A percentile compares a stretch with the other conserved stretches of the same genome.
Evolutionary conservation across 1,140 invertebrate genomes (phyloP).

Genomic region (Aphelenchoides fujianensis): DNA sequence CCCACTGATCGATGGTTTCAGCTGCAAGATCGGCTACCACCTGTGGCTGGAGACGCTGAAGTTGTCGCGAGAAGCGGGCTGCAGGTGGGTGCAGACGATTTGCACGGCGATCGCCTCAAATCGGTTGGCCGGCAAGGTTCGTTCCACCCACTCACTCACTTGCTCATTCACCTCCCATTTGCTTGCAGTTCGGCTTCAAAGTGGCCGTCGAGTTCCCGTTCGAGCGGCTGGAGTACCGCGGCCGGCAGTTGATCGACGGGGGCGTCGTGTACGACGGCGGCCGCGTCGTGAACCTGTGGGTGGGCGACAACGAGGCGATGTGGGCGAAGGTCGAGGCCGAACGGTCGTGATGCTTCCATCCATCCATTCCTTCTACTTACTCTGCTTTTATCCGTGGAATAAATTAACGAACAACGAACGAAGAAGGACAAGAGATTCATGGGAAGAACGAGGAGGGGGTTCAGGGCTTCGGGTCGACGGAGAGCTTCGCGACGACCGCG

Average conservation of each 20-base stretch:
- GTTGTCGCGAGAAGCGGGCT: neutral
- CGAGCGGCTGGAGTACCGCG: neutral
- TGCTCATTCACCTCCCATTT: too few relatives aligned
- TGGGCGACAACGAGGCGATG: neutral
- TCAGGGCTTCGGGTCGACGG: too few relatives aligned
- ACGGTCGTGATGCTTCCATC: neutral
- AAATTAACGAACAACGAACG: neutral
- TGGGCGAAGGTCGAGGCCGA: neutral
- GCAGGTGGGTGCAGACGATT: neutral
- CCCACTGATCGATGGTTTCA: too few relatives aligned
- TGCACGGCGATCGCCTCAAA: conserved; percentile 10
- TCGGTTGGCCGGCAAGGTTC: neutral
- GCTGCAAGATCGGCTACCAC: conserved; percentile 4
- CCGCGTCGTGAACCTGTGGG: neutral
- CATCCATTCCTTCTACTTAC: too few relatives aligned
- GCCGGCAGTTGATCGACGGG: neutral
- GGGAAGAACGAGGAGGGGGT: too few relatives aligned
- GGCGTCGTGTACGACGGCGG: neutral
- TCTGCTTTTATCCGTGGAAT: too few relatives aligned
- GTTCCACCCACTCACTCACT: neutral
- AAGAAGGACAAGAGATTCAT: neutral
- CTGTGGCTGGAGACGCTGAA: conserved; percentile 2
- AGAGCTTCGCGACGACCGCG: too few relatives aligned
- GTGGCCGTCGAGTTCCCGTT: neutral
- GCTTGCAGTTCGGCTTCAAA: conserved; percentile 11